Conservation (phyloP, 2,888 invertebrate species). For the Drosophila stalkeri region DNA sequence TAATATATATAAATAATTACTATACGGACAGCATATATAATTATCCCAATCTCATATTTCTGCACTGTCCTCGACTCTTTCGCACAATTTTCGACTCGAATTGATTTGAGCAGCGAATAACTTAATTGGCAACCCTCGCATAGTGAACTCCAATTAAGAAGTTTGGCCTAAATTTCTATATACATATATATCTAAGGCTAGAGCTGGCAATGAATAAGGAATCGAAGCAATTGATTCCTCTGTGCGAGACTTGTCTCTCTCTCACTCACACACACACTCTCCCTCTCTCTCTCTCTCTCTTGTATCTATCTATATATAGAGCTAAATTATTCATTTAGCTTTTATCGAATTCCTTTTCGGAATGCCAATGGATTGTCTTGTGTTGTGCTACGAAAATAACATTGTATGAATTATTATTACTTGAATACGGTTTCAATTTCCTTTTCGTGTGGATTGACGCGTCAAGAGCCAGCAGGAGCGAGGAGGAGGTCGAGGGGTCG, state of each 20-base stretch:
- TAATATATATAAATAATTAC: slow-evolving; percentile 29
- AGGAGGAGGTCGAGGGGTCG: no score
- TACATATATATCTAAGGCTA: not conserved
- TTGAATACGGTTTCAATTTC: slow-evolving; percentile 66
- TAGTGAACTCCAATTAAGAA: slow-evolving; percentile 24
- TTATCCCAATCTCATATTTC: not conserved
- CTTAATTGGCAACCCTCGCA: slow-evolving; percentile 15
- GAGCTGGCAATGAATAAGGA: slow-evolving; percentile 11
- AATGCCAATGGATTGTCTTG: slow-evolving; percentile 38
- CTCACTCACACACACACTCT: no score
- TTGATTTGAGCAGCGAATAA: not conserved
- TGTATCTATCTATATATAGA: not conserved
- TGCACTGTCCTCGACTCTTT: not conserved
- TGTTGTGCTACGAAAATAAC: slow-evolving; percentile 36
- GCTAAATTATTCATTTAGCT: slow-evolving; percentile 53
- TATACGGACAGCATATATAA: not conserved
- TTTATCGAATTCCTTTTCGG: slow-evolving; percentile 45
- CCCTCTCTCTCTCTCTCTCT: not conserved
- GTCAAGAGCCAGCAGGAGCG: not conserved
- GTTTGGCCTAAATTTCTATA: slow-evolving; percentile 4
- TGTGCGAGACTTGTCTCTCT: not conserved
- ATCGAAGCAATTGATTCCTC: slow-evolving; percentile 28
- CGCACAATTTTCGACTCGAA: not conserved
- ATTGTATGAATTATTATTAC: slow-evolving; percentile 61
- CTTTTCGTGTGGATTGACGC: slow-evolving; percentile 21